phyloP scores from a whole-genome alignment of 1,140 invertebrate species.

The Drosophila persimilis region DNA sequence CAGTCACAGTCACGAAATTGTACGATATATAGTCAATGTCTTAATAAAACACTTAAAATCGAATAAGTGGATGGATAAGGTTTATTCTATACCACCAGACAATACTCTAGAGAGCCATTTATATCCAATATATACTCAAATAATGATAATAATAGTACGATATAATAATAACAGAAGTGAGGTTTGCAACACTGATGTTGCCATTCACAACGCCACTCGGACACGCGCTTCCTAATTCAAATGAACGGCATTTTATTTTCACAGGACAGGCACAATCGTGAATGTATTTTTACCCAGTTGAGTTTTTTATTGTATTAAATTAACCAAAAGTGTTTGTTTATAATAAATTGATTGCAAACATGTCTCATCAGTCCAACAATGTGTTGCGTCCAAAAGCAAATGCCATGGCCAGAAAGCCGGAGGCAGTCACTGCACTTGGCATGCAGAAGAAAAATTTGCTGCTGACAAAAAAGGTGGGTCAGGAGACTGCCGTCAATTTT shows the following conservation, averaged over 20 bases:
- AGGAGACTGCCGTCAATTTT: neutral
- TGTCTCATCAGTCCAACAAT: slow-evolving; percentile 57
- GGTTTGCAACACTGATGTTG: neutral
- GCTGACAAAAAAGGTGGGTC: slow-evolving; percentile 52
- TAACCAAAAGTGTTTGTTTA: slow-evolving; percentile 17
- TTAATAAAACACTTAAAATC: too few relatives aligned
- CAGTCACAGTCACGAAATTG: too few relatives aligned
- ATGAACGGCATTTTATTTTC: slow-evolving; percentile 77
- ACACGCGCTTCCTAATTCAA: slow-evolving; percentile 67
- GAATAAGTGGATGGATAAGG: too few relatives aligned
- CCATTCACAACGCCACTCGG: slow-evolving; percentile 25
- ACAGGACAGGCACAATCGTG: slow-evolving; percentile 13
- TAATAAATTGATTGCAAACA: slow-evolving; percentile 29
- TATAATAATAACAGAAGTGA: too few relatives aligned
- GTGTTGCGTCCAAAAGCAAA: slow-evolving; percentile 64
- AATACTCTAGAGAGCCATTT: too few relatives aligned
- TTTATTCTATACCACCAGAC: too few relatives aligned
- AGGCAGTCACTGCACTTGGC: slow-evolving; percentile 5
- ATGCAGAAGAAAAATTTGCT: slow-evolving; percentile 59
- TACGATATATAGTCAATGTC: too few relatives aligned
- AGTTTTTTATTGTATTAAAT: slow-evolving; percentile 11
- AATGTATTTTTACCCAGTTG: slow-evolving; percentile 11
- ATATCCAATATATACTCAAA: too few relatives aligned
- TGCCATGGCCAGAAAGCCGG: slow-evolving; percentile 31
- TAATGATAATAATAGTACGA: too few relatives aligned